These are phyloP conservation scores for Emydocephalus ijimae DNA, from an alignment of 2,113 vertebrate species.

Conservation along the genomic window DNA sequence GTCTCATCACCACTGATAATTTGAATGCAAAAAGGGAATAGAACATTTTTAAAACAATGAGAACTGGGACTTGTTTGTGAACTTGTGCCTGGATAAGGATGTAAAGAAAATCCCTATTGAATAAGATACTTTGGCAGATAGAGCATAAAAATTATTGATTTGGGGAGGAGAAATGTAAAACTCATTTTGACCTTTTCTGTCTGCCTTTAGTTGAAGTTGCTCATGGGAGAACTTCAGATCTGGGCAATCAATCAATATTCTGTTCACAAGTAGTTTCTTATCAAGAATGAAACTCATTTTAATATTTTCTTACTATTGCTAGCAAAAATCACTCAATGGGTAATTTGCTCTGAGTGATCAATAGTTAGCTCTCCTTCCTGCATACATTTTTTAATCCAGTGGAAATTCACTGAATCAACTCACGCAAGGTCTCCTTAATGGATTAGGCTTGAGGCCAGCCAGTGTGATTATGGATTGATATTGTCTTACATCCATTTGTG, in stretches of 20 bases:
- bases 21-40: neutral
- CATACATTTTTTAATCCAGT: neutral
- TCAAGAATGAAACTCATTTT: neutral
- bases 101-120: neutral
- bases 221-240: neutral
- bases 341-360: neutral
- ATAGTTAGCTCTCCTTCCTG: neutral
- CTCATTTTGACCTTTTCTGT: neutral
- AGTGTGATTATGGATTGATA: neutral
- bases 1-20: neutral
- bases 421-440: neutral
- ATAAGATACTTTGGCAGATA: neutral
- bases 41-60: neutral
- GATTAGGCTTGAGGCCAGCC: neutral
- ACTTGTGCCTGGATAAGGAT: neutral
- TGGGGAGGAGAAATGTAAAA: neutral
- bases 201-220: neutral
- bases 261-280: neutral
- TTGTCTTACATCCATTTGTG: neutral
- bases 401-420: neutral
- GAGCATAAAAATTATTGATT: neutral
- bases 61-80: neutral
- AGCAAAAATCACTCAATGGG: neutral
- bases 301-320: neutral
- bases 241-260: neutral